Evolutionary conservation across 2,888 invertebrate species (phyloP), one percentile per base, ranked within the genome.

Genomic region (Andrena haemorrhoa): DNA sequence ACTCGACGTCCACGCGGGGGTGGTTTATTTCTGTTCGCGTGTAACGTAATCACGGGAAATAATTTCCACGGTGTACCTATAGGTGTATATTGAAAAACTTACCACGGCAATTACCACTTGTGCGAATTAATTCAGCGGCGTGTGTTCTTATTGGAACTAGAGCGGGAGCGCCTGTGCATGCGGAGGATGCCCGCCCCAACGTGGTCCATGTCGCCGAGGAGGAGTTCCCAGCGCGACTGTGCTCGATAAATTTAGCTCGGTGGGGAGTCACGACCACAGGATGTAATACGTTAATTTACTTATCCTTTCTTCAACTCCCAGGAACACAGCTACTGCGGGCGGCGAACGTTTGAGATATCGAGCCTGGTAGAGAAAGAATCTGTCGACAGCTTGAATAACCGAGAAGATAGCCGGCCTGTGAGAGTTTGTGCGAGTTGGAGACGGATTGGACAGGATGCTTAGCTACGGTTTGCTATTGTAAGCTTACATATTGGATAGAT

Each of bases 91-190:
- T 20, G 10, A 61, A 51, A 69, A 61, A n/a, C 16, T 16, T 47
- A n/a, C 8, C 20, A 8, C 47, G 51, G 29, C 66, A 49, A 75
- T 66, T 66, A 66, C 26, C 29, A 60, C 70, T n/a, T 20, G 60
- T n/a, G 29, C 56, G 77, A 83, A 83, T 85, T 87, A 87, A 87
- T 87, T 85, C 75, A 61, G 68, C 73, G 73, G 56, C 87, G 75
- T 75, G 87, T 81, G 76, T 81, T 81, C 79, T 82, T 85, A 79
- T 83, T 75, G 79, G 63, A 63, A 69, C 61, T 69, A 75, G 66
- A 79, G 78, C 75, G 70, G 75, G 75, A 68, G 79, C 74, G 68
- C 51, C 70, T 51, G 80, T 75, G 75, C 82, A 60, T 79, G 73
- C 73, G 78, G 31, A 33, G 73, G 63, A 81, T 87, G 60, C 70